phyloP scores from a whole-genome alignment of 2,797 vertebrate species.

The Lagocephalus sceleratus region DNA sequence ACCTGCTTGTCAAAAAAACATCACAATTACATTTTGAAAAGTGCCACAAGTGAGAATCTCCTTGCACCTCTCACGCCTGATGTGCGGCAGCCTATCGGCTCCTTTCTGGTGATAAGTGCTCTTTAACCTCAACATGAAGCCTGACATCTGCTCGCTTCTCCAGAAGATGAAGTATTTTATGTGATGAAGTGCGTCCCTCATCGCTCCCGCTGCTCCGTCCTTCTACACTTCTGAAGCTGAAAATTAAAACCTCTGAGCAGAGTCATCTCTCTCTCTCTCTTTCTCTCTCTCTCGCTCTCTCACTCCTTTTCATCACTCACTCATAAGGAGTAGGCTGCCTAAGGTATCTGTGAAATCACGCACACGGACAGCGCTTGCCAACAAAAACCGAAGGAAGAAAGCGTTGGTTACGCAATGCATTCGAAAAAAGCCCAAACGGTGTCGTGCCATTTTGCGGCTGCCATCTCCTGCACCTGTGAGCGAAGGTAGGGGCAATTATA shows the following conservation, averaged over 20 bases:
- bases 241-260: conserved; percentile 63
- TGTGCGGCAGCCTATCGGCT: neutral
- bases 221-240: conserved; percentile 64
- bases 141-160: conserved; percentile 13
- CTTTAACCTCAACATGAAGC: conserved; percentile 10
- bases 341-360: conserved; percentile 36
- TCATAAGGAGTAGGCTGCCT: conserved; percentile 63
- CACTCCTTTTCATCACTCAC: conserved; percentile 68
- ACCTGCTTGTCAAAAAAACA: neutral
- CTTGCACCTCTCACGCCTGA: too few relatives aligned
- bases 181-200: conserved; percentile 41
- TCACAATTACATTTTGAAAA: too few relatives aligned
- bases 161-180: conserved; percentile 27
- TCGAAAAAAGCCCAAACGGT: conserved; percentile 30
- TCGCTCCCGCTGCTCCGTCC: conserved; percentile 34
- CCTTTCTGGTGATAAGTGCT: conserved; percentile 8
- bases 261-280: conserved; percentile 46
- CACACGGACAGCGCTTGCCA: conserved; percentile 18
- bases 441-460: conserved; percentile 7
- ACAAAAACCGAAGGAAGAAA: conserved; percentile 1
- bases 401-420: conserved; percentile 24
- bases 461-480: neutral
- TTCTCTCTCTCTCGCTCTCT: conserved; percentile 74
- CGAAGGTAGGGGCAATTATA: conserved; percentile 59
- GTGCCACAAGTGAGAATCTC: too few relatives aligned